Conservation (phyloP, 2,797 vertebrate species). For the Schizopygopsis malacanthus region DNA sequence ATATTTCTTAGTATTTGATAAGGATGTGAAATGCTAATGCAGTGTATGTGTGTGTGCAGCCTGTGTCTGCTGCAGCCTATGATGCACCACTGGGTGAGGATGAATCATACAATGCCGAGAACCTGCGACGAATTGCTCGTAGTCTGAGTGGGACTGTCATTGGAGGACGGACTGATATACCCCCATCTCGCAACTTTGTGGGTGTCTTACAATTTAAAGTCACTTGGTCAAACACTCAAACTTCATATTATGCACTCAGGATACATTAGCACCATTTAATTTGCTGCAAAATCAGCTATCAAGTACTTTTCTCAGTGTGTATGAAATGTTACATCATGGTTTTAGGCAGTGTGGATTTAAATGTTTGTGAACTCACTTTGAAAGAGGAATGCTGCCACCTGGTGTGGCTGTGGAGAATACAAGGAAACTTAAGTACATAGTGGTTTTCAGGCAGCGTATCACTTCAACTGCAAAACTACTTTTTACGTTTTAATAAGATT, state of each 20-base stretch:
- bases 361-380: conserved; percentile 15
- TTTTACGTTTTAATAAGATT: not conserved
- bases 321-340: conserved; percentile 5
- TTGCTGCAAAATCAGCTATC: not conserved
- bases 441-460: not conserved
- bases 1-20: conserved; percentile 8
- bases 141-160: conserved; percentile 85
- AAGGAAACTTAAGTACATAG: not conserved
- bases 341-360: not conserved
- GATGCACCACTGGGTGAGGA: conserved; percentile 69
- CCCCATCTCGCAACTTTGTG: conserved; percentile 83
- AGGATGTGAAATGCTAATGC: conserved; percentile 29
- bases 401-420: not conserved
- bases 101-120: conserved; percentile 86
- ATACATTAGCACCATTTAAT: conserved; percentile 7
- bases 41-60: conserved; percentile 30
- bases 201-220: conserved; percentile 64
- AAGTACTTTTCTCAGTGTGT: not conserved
- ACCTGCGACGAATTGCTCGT: conserved; percentile 84
- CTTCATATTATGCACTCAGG: not conserved
- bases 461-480: not conserved
- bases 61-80: conserved; percentile 32
- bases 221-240: conserved; percentile 9
- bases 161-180: conserved; percentile 76
- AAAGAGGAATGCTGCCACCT: conserved; percentile 46